phyloP scores from a whole-genome alignment of 2,113 vertebrate genomes.

The Toxotes jaculatrix region DNA sequence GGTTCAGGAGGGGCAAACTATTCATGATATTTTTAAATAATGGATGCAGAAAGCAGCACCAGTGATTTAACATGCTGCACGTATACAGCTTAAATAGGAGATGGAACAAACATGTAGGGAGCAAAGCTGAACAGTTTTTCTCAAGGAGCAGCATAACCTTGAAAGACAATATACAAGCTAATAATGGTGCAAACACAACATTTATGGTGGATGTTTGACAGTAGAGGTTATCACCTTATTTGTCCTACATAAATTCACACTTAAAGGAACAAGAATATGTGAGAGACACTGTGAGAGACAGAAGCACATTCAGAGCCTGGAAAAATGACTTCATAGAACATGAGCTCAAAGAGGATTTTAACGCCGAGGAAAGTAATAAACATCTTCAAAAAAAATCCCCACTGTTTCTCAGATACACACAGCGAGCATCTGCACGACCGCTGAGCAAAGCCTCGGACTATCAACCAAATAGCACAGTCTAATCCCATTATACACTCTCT shows the following conservation, averaged over 20 bases:
- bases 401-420: slow-evolving; percentile 41
- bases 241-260: slow-evolving; percentile 6
- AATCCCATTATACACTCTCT: slow-evolving; percentile 63
- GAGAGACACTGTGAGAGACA: background rate
- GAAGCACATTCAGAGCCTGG: background rate
- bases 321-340: background rate
- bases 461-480: slow-evolving; percentile 54
- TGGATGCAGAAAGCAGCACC: background rate
- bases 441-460: slow-evolving; percentile 58
- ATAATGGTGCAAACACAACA: slow-evolving; percentile 4
- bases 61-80: slow-evolving; percentile 1
- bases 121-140: background rate
- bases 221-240: slow-evolving; percentile 3
- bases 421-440: slow-evolving; percentile 34
- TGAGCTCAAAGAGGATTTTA: slow-evolving; percentile 34
- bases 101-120: slow-evolving; percentile 4
- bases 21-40: slow-evolving; percentile 31
- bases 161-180: background rate
- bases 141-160: background rate
- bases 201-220: background rate
- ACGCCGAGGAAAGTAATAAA: slow-evolving; percentile 32
- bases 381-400: slow-evolving; percentile 36
- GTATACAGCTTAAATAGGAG: background rate
- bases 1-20: background rate
- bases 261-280: background rate